Evolutionary conservation across 2,113 vertebrate species (phyloP), one percentile per base, ranked within the genome.

Genomic region (Pituophis catenifer): DNA sequence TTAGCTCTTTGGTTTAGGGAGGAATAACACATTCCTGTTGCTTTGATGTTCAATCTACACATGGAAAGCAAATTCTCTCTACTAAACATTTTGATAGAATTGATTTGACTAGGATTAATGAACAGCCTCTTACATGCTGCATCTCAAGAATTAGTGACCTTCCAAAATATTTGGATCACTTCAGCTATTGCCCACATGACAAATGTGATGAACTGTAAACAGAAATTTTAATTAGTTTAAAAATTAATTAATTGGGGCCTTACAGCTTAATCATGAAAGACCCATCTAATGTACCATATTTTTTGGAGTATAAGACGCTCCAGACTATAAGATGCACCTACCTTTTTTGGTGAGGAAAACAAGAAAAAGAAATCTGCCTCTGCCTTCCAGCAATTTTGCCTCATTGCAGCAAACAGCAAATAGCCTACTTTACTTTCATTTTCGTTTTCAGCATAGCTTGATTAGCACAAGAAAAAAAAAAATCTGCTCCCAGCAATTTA

Each of bases 21-120:
- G 0, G 62, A 48, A 23, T 38, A 33, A 26, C 70, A 38, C 53
- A 3, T 29, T 70, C 81, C 0, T 0, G 6, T 52, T 91, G 59
- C 81, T 94, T 90, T 90, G 54, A 52, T 93, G 17, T 86, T 54
- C 89, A 94, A 94, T 29, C 86, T 86, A 13, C 62, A 2, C 92
- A 89, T 3, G 91, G 54, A 89, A 86, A 89, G 90, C 89, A 58
- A 55, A 0, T 52, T 70, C 86, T 94, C 59, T 93, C 0, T 0
- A 0, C 0, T 0, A 0, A 57, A 1, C n/a, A 17, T 44, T 50
- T 70, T 55, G 38, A 11, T 24, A 0, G 5, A 1, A 44, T 90
- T 48, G 1, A 65, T 2, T 12, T 26, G 50, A 7, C 4, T 65
- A 55, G 89, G 86, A 24, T 50, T 90, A 85, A 91, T 90, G 81